These are phyloP conservation scores for Colossoma macropomum DNA, from an alignment of 2,113 vertebrate genomes.

Conservation along the genomic window DNA sequence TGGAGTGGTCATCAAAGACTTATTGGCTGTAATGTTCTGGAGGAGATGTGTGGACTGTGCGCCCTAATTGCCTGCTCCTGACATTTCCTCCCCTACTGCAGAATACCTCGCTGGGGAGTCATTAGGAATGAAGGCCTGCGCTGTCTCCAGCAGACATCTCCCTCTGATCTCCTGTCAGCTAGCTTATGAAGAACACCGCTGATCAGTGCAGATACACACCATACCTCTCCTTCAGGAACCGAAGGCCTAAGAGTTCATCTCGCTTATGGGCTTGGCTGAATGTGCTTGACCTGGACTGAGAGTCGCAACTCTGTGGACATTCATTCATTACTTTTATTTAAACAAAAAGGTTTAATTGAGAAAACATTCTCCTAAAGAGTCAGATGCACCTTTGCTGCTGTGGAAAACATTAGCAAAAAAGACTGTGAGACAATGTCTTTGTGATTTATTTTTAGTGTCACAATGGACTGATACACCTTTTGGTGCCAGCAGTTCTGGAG, in stretches of 20 bases:
- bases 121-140: constrained; percentile 27
- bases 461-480: too few relatives aligned
- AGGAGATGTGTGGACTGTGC: constrained; percentile 23
- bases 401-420: too few relatives aligned
- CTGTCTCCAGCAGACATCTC: constrained; percentile 40
- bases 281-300: constrained; percentile 5
- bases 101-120: constrained; percentile 37
- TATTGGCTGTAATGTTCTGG: neutral
- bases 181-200: constrained; percentile 44
- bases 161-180: constrained; percentile 49
- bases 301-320: constrained; percentile 2
- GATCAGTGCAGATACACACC: constrained; percentile 23
- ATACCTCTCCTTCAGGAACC: neutral
- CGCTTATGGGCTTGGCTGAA: too few relatives aligned
- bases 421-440: too few relatives aligned
- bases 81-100: constrained; percentile 38
- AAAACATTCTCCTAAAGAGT: too few relatives aligned
- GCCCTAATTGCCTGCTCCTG: constrained; percentile 26
- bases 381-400: too few relatives aligned
- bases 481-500: too few relatives aligned
- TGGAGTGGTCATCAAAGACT: neutral
- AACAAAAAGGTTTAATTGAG: too few relatives aligned
- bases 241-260: constrained; percentile 17
- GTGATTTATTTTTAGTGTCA: too few relatives aligned
- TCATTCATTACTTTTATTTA: too few relatives aligned